Evolutionary conservation across 2,888 invertebrate genomes (phyloP).

Genomic region (Scrobipalpa costella): DNA sequence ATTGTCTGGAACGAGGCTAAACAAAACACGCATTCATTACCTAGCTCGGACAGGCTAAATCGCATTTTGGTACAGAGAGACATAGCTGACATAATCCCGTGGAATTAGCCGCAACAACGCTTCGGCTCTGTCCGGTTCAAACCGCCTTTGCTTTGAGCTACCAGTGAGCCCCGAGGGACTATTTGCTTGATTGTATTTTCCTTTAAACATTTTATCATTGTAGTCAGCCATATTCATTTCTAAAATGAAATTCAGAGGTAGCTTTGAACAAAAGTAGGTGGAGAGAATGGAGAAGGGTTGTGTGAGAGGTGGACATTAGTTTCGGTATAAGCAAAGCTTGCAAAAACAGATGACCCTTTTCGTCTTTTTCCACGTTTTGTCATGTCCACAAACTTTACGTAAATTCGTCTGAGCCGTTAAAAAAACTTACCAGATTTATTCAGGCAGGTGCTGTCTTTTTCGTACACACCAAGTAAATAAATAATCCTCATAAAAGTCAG

Average conservation of each 20-base stretch:
- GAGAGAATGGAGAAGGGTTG: no score
- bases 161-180: not conserved
- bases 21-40: slow-evolving; percentile 13
- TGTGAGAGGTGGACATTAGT: not conserved
- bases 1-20: not conserved
- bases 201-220: slow-evolving; percentile 1
- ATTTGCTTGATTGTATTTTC: slow-evolving; percentile 10
- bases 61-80: not conserved
- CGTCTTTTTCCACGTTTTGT: not conserved
- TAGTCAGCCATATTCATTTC: not conserved
- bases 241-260: not conserved
- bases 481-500: no score
- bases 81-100: slow-evolving; percentile 1
- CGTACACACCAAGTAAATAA: no score
- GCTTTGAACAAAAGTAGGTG: not conserved
- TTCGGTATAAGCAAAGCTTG: not conserved
- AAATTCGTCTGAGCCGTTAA: not conserved
- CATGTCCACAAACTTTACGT: not conserved
- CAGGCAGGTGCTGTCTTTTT: no score
- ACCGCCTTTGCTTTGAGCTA: slow-evolving; percentile 7
- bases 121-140: not conserved
- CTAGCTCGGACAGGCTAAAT: slow-evolving; percentile 6
- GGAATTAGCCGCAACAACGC: slow-evolving; percentile 6
- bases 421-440: not conserved
- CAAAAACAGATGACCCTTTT: not conserved